Evolutionary conservation across 1,140 invertebrate species (phyloP).

Genomic region (Drosophila virilis): DNA sequence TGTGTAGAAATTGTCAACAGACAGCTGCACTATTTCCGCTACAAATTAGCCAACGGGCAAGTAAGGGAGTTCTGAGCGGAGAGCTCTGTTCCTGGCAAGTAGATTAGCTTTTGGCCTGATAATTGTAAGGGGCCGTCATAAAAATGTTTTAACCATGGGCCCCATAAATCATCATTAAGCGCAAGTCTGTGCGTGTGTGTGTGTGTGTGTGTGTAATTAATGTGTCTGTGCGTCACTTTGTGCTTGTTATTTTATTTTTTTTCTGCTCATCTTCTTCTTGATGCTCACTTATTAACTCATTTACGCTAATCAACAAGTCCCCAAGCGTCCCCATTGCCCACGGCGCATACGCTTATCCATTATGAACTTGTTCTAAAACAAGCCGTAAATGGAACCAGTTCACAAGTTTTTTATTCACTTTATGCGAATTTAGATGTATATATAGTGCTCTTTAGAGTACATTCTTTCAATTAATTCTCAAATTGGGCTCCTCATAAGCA

Average conservation of each 20-base stretch:
- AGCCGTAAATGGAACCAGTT: conserved; percentile 14
- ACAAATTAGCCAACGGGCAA: conserved; percentile 28
- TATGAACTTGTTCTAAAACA: not conserved
- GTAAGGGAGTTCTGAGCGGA: not conserved
- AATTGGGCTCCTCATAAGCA: too few species aligned
- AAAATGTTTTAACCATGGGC: conserved; percentile 72
- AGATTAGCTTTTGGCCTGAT: conserved; percentile 42
- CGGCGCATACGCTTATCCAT: not conserved
- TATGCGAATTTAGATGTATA: too few species aligned
- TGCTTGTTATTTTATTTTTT: conserved; percentile 27
- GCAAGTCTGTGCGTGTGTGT: conserved; percentile 45
- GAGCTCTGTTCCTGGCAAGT: conserved; percentile 7
- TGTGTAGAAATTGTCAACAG: conserved; percentile 34
- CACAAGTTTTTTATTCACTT: too few species aligned
- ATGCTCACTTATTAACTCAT: conserved; percentile 69
- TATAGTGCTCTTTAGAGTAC: too few species aligned
- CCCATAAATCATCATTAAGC: conserved; percentile 79
- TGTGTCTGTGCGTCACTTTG: conserved; percentile 50
- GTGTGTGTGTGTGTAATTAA: conserved; percentile 57
- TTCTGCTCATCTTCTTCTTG: conserved; percentile 2
- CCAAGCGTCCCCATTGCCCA: conserved; percentile 15
- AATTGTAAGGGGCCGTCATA: conserved; percentile 62
- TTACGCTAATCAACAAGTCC: conserved; percentile 66
- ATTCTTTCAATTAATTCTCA: too few species aligned
- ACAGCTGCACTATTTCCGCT: conserved; percentile 63